phyloP scores from a whole-genome alignment of 1,140 invertebrate genomes.

The Ceratina australensis region DNA sequence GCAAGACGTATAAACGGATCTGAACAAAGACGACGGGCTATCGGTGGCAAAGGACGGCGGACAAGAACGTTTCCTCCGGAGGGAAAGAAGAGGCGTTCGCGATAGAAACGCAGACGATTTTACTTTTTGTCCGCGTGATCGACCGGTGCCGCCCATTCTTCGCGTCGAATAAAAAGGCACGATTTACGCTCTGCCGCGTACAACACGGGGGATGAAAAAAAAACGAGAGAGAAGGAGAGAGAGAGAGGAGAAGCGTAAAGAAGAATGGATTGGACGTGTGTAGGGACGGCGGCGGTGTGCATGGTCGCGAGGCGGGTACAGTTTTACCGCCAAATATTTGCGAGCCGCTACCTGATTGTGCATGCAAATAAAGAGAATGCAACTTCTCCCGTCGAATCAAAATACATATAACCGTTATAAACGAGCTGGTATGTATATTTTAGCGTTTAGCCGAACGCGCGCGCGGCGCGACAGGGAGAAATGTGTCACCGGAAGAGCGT shows the following conservation, averaged over 20 bases:
- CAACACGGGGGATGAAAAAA: neutral
- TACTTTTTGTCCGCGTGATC: no score
- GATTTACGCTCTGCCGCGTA: neutral
- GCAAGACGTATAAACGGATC: no score
- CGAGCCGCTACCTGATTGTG: neutral
- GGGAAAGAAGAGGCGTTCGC: no score
- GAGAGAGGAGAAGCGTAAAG: neutral
- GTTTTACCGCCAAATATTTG: slow-evolving; percentile 33
- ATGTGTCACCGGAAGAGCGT: neutral
- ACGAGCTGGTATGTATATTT: slow-evolving; percentile 7
- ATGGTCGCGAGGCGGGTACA: neutral
- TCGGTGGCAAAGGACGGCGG: no score
- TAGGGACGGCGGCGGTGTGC: no score
- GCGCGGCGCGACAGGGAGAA: neutral
- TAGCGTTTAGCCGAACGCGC: neutral
- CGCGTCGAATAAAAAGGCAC: neutral
- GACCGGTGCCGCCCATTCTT: no score
- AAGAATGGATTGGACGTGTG: neutral
- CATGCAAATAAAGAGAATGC: slow-evolving; percentile 23
- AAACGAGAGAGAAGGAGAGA: neutral
- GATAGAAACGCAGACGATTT: no score
- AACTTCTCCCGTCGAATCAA: slow-evolving; percentile 3
- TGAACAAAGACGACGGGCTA: no score
- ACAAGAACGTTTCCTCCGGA: no score
- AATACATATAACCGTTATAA: slow-evolving; percentile 18